Evolutionary conservation across 1,140 invertebrate genomes (phyloP).

Genomic region (Zaprionus tsacasi): DNA sequence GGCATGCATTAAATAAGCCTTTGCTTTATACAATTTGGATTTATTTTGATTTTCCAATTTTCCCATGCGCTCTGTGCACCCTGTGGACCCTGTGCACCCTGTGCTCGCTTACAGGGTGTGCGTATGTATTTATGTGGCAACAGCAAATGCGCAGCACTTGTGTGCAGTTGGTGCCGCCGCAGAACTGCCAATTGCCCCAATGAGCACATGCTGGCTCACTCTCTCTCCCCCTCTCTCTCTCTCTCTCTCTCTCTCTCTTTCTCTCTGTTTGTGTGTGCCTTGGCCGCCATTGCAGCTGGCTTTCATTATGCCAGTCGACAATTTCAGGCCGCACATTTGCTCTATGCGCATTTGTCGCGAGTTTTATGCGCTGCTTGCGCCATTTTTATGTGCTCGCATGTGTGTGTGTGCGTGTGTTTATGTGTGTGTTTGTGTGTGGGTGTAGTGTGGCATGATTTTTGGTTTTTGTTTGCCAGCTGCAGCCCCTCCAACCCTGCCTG

Average conservation of each 20-base stretch:
- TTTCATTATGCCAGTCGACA: conserved; percentile 67
- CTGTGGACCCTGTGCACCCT: not conserved
- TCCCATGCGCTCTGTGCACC: not conserved
- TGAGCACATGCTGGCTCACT: conserved; percentile 39
- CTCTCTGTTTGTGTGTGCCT: conserved; percentile 18
- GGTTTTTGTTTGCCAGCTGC: conserved; percentile 35
- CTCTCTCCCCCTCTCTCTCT: too few relatives aligned
- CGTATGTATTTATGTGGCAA: conserved; percentile 17
- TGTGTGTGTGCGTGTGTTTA: not conserved
- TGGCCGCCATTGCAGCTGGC: conserved; percentile 50
- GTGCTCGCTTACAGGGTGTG: conserved; percentile 23
- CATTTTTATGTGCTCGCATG: conserved; percentile 8
- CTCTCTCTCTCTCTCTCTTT: too few relatives aligned
- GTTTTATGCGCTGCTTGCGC: conserved; percentile 47
- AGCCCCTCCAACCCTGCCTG: not conserved
- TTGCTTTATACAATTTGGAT: not conserved
- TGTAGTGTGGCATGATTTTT: conserved; percentile 44
- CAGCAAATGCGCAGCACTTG: conserved; percentile 67
- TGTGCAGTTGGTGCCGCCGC: conserved; percentile 69
- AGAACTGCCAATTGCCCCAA: conserved; percentile 75
- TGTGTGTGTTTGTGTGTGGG: not conserved
- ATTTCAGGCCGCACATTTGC: conserved; percentile 51
- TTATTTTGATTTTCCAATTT: not conserved
- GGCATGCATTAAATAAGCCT: too few relatives aligned
- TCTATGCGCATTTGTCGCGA: conserved; percentile 56